A percentile compares a stretch with the other conserved stretches of the same genome.
These are phyloP conservation scores for Archocentrus centrarchus DNA, from an alignment of 2,113 vertebrate species.

Conservation along the genomic window DNA sequence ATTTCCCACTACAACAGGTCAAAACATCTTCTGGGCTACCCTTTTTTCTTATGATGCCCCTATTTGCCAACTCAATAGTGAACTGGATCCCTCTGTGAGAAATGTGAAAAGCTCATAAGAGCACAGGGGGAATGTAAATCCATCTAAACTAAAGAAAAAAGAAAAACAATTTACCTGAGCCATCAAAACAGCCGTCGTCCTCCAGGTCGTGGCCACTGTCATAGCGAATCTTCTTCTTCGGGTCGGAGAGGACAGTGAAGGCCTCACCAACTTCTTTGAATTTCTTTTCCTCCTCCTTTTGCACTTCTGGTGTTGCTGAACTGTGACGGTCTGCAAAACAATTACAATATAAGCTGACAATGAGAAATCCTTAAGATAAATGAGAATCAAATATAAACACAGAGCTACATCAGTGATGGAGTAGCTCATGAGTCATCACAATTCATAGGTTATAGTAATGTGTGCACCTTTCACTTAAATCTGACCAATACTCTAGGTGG, in stretches of 20 bases:
- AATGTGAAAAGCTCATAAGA: not conserved
- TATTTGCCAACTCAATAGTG: not conserved
- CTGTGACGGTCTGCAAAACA: slow-evolving; percentile 88
- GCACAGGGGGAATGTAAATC: not conserved
- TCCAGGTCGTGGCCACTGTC: slow-evolving; percentile 95
- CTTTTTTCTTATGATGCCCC: not conserved
- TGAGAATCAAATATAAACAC: not conserved
- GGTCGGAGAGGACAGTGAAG: slow-evolving; percentile 94
- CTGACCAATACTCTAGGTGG: not conserved
- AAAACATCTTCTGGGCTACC: slow-evolving; percentile 1
- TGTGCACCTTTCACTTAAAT: not conserved
- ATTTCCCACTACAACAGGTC: not conserved
- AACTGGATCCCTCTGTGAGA: not conserved
- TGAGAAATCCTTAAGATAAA: not conserved
- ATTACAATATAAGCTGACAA: not conserved
- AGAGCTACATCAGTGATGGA: not conserved
- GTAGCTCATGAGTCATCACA: not conserved
- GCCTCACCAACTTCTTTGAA: slow-evolving; percentile 98
- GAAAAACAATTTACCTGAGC: slow-evolving; percentile 82
- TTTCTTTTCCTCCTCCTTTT: slow-evolving; percentile 97
- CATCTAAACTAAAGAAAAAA: not conserved
- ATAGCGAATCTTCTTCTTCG: slow-evolving; percentile 95
- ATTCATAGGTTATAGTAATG: not conserved
- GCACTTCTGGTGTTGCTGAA: slow-evolving; percentile 89
- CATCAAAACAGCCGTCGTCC: slow-evolving; percentile 87